These are phyloP conservation scores for Eurois occulta DNA, from an alignment of 2,888 invertebrate species.

Conservation along the genomic window DNA sequence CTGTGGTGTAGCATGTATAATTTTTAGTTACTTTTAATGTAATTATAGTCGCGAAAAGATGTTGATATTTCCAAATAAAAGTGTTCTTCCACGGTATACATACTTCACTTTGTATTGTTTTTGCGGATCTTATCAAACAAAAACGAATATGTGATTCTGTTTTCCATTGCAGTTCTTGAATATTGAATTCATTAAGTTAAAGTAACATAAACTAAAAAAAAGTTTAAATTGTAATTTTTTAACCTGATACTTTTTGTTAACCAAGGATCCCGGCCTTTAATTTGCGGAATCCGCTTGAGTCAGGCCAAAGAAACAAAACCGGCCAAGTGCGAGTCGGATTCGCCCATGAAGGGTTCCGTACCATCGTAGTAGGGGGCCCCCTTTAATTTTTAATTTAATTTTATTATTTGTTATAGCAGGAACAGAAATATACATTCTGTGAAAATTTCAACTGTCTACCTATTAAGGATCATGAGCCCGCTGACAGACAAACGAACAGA, in stretches of 20 bases:
- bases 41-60: conserved; percentile 5
- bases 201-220: neutral
- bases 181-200: neutral
- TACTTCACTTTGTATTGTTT: conserved; percentile 41
- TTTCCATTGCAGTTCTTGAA: conserved; percentile 9
- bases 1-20: conserved; percentile 27
- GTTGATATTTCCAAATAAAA: conserved; percentile 45
- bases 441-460: too few species aligned
- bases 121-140: neutral
- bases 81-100: conserved; percentile 12
- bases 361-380: too few species aligned
- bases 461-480: too few species aligned
- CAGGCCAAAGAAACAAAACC: neutral
- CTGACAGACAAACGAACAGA: too few species aligned
- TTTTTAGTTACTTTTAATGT: conserved; percentile 8
- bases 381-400: too few species aligned
- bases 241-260: conserved; percentile 10
- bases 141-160: conserved; percentile 7
- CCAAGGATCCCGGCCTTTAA: neutral
- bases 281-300: conserved; percentile 10
- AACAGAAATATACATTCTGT: too few species aligned
- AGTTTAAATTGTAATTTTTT: conserved; percentile 2
- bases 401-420: too few species aligned
- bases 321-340: too few species aligned
- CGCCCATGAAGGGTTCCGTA: too few species aligned